Conservation (phyloP, 2,888 invertebrate species). For the Gortyna flavago region DNA sequence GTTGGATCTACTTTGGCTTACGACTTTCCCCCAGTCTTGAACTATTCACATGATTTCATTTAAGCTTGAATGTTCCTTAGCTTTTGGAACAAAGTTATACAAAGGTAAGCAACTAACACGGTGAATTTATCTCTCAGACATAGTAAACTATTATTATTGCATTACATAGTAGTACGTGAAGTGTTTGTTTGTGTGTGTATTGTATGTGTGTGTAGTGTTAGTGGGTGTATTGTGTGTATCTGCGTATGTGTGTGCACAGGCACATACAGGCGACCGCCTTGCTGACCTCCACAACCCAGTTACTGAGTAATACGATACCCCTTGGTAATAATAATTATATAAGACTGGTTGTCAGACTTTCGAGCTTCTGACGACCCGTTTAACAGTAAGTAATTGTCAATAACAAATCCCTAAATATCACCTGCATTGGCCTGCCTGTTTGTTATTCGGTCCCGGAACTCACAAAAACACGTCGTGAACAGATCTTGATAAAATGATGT, state of each 20-base stretch:
- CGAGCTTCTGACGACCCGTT: too few relatives aligned
- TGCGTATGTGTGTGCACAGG: not conserved
- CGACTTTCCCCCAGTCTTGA: constrained; percentile 22
- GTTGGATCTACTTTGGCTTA: constrained; percentile 32
- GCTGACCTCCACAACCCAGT: too few relatives aligned
- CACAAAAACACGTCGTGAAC: constrained; percentile 53
- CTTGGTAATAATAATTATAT: too few relatives aligned
- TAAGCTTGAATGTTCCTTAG: constrained; percentile 38
- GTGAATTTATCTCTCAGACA: constrained; percentile 20
- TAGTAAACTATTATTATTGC: not conserved
- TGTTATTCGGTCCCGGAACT: constrained; percentile 43
- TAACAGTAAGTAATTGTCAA: constrained; percentile 8
- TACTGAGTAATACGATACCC: too few relatives aligned
- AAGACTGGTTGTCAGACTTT: too few relatives aligned
- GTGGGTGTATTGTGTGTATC: too few relatives aligned
- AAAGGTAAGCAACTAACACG: constrained; percentile 30
- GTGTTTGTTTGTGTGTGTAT: not conserved
- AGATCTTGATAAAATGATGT: constrained; percentile 62
- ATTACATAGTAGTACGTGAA: not conserved
- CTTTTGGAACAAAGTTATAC: constrained; percentile 35
- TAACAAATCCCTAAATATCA: constrained; percentile 29
- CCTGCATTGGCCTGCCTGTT: constrained; percentile 39
- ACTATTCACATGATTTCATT: constrained; percentile 49
- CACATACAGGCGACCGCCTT: too few relatives aligned
- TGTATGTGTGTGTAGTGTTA: not conserved